Conservation (phyloP, 2,797 vertebrate species). For the Lithobates sylvaticus region DNA sequence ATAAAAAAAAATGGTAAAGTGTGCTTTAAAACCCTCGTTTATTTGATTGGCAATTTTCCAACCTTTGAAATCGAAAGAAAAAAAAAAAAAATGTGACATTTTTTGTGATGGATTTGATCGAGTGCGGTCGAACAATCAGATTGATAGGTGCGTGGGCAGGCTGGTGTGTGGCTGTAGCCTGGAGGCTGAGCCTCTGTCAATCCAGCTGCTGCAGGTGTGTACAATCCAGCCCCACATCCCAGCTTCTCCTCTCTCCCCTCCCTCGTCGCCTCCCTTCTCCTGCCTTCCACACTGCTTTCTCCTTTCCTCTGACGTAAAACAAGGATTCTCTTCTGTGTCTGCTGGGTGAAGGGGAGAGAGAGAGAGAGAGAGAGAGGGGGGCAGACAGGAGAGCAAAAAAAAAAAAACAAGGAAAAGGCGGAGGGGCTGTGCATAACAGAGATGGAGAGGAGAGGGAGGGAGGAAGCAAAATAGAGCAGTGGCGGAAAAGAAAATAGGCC, state of each 20-base stretch:
- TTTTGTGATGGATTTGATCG: neutral
- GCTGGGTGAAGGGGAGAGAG: conserved; percentile 34
- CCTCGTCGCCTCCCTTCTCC: conserved; percentile 24
- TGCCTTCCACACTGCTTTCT: conserved; percentile 5
- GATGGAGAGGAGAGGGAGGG: conserved; percentile 7
- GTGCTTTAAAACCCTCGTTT: no score
- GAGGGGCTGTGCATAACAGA: neutral
- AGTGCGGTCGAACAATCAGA: neutral
- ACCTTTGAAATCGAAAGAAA: no score
- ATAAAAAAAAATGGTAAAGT: no score
- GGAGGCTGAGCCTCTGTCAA: neutral
- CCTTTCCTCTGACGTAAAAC: conserved; percentile 59
- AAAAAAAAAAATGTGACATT: neutral
- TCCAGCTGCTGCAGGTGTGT: neutral
- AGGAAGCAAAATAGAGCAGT: conserved; percentile 12
- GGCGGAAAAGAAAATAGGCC: conserved; percentile 4
- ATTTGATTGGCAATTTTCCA: no score
- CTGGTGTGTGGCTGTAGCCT: no score
- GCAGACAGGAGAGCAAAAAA: conserved; percentile 18
- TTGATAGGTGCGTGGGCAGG: neutral
- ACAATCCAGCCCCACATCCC: neutral
- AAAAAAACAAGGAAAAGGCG: conserved; percentile 12
- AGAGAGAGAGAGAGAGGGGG: neutral
- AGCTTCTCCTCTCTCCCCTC: conserved; percentile 14
- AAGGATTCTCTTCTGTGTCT: conserved; percentile 43